A percentile compares a stretch with the other conserved stretches of the same genome.
Evolutionary conservation across 2,888 invertebrate genomes (phyloP).

Genomic region (Coenonympha glycerion): DNA sequence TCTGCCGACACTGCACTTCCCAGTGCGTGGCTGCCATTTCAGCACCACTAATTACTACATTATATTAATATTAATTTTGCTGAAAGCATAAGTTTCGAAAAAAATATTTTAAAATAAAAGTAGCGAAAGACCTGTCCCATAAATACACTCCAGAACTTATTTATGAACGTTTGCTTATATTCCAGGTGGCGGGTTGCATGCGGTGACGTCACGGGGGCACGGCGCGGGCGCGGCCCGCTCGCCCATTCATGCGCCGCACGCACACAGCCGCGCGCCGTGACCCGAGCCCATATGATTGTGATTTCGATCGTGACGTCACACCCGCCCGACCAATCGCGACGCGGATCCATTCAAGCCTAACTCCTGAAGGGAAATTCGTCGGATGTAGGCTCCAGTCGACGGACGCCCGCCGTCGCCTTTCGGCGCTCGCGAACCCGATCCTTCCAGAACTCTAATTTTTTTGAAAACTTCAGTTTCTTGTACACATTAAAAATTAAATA

Average conservation of each 20-base stretch:
- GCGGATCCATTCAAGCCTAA: slow-evolving; percentile 81
- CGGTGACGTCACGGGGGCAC: slow-evolving; percentile 68
- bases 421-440: slow-evolving; percentile 23
- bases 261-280: slow-evolving; percentile 43
- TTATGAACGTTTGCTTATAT: slow-evolving; percentile 47
- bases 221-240: slow-evolving; percentile 59
- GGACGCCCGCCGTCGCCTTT: slow-evolving; percentile 42
- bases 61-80: no score
- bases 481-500: background rate
- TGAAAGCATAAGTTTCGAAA: no score
- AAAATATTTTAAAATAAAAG: no score
- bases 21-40: no score
- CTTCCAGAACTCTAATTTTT: background rate
- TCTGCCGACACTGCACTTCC: no score
- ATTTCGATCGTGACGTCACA: slow-evolving; percentile 84
- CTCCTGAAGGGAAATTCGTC: slow-evolving; percentile 76
- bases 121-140: slow-evolving; percentile 1
- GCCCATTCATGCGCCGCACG: slow-evolving; percentile 61
- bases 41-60: no score
- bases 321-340: slow-evolving; percentile 74
- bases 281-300: slow-evolving; percentile 75
- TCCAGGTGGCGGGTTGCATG: slow-evolving; percentile 56
- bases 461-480: background rate
- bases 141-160: slow-evolving; percentile 39
- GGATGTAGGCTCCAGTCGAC: slow-evolving; percentile 67